phyloP scores from a whole-genome alignment of 1,140 invertebrate genomes.

The Palaemon carinicauda region DNA sequence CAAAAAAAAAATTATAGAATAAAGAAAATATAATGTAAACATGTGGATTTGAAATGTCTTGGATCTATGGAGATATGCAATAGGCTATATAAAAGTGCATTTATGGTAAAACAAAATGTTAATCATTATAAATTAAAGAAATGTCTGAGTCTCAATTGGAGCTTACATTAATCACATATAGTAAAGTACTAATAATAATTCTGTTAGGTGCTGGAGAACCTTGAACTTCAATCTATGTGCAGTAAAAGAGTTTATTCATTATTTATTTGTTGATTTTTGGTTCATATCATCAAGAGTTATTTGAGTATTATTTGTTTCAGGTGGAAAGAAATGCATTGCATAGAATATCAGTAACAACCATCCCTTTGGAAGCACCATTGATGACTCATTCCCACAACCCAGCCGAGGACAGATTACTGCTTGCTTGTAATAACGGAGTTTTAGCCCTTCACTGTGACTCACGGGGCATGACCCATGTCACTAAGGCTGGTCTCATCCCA shows the following conservation, averaged over 20 bases:
- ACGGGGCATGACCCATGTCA: constrained; percentile 71
- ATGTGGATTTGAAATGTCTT: too few species aligned
- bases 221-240: too few species aligned
- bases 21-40: too few species aligned
- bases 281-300: not conserved
- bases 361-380: constrained; percentile 73
- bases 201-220: too few species aligned
- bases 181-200: too few species aligned
- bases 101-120: too few species aligned
- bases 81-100: too few species aligned
- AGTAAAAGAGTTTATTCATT: not conserved
- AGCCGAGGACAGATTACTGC: constrained; percentile 75
- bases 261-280: not conserved
- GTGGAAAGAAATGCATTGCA: constrained; percentile 66
- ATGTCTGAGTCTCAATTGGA: too few species aligned
- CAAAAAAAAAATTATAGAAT: too few species aligned
- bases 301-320: constrained; percentile 27
- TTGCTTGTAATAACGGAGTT: constrained; percentile 80
- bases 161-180: too few species aligned
- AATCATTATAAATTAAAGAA: too few species aligned
- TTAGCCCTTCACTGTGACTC: constrained; percentile 77
- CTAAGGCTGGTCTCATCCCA: constrained; percentile 74
- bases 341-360: constrained; percentile 73
- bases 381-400: constrained; percentile 64
- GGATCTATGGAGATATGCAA: too few species aligned